Evolutionary conservation across 2,113 vertebrate species (phyloP).

Genomic region (Turnix velox): DNA sequence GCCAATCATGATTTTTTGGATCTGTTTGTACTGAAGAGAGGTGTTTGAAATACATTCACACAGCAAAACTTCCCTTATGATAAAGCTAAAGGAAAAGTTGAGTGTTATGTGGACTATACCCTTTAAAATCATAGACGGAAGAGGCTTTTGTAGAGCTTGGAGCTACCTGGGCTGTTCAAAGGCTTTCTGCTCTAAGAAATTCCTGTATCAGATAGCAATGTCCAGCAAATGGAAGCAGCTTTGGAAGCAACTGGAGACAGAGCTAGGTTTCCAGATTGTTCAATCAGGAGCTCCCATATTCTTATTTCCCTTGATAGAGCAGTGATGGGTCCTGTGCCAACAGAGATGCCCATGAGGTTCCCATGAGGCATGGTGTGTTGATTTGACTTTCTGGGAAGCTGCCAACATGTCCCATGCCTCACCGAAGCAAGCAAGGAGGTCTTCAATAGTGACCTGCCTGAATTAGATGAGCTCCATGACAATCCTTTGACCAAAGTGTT

Average conservation of each 20-base stretch:
- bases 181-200: not conserved
- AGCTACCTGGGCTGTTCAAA: rapidly evolving
- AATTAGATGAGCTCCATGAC: rapidly evolving
- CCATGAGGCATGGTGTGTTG: not conserved
- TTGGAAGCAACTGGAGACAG: not conserved
- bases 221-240: not conserved
- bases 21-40: not conserved
- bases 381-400: not conserved
- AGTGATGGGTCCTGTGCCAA: not conserved
- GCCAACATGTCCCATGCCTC: rapidly evolving
- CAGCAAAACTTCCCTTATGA: not conserved
- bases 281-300: not conserved
- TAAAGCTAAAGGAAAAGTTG: not conserved
- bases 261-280: not conserved
- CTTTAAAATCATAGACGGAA: not conserved
- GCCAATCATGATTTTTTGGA: rapidly evolving
- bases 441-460: not conserved
- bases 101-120: not conserved
- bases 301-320: not conserved
- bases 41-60: not conserved
- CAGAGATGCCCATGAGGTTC: not conserved
- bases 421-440: not conserved
- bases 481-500: not conserved
- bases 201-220: not conserved
- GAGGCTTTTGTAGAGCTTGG: rapidly evolving